Conservation (phyloP, 2,113 vertebrate species). For the Malurus alboscapulatus region DNA sequence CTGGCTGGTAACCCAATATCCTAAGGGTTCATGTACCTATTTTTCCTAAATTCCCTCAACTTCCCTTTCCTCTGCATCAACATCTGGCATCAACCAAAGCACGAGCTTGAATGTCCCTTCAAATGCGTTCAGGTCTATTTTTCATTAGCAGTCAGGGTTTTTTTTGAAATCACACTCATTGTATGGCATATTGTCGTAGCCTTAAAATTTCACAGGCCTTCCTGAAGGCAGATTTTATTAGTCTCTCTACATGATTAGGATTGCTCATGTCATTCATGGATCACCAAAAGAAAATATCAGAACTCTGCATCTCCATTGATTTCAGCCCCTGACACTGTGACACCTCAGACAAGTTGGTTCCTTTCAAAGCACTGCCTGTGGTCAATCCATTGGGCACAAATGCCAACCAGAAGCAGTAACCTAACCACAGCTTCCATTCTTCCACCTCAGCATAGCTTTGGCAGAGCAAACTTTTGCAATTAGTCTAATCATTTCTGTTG, state of each 20-base stretch:
- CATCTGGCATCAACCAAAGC: constrained; percentile 44
- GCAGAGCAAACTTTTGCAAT: neutral
- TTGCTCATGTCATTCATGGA: neutral
- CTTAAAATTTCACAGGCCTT: neutral
- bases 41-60: constrained; percentile 60
- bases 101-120: constrained; percentile 4
- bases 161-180: neutral
- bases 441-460: neutral
- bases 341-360: neutral
- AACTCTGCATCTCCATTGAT: neutral
- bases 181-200: neutral
- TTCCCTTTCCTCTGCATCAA: constrained; percentile 42
- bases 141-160: neutral
- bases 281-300: neutral
- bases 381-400: neutral
- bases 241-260: neutral
- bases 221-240: neutral
- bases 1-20: constrained; percentile 53
- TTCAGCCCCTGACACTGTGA: neutral
- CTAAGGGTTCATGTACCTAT: constrained; percentile 53
- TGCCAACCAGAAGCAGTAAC: neutral
- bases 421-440: neutral
- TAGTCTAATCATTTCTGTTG: neutral
- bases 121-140: neutral
- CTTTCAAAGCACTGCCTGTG: accelerated